Evolutionary conservation across 2,888 invertebrate genomes (phyloP).

Genomic region (Hanleya hanleyi): DNA sequence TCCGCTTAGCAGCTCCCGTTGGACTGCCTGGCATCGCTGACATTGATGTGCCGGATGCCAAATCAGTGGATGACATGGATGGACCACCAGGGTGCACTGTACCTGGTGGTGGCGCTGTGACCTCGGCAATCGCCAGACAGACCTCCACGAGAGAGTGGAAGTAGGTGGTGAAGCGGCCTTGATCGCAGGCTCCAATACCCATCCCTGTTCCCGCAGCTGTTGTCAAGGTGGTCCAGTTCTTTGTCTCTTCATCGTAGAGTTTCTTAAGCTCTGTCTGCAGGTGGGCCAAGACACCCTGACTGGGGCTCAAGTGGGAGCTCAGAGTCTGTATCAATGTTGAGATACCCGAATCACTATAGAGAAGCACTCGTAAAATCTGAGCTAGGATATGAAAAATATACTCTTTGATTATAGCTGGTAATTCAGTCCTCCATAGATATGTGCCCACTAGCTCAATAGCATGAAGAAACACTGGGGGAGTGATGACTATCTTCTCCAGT

Average conservation of each 20-base stretch:
- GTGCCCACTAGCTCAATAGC: slow-evolving; percentile 66
- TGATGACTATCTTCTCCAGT: slow-evolving; percentile 61
- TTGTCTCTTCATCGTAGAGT: slow-evolving; percentile 68
- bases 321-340: slow-evolving; percentile 45
- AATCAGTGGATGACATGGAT: slow-evolving; percentile 24
- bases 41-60: slow-evolving; percentile 9
- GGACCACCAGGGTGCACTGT: background rate
- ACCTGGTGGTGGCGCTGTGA: slow-evolving; percentile 36
- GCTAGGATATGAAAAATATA: slow-evolving; percentile 69
- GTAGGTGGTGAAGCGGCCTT: slow-evolving; percentile 69
- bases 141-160: slow-evolving; percentile 70
- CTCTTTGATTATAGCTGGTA: slow-evolving; percentile 69
- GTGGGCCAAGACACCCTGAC: slow-evolving; percentile 55
- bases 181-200: slow-evolving; percentile 63
- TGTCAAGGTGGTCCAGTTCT: slow-evolving; percentile 55
- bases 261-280: slow-evolving; percentile 66
- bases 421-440: slow-evolving; percentile 67
- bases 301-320: slow-evolving; percentile 54
- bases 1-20: slow-evolving; percentile 59
- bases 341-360: slow-evolving; percentile 59
- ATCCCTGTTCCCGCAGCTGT: slow-evolving; percentile 58
- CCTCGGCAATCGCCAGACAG: slow-evolving; percentile 66
- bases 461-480: slow-evolving; percentile 63
- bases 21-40: slow-evolving; percentile 52
- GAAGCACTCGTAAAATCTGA: slow-evolving; percentile 64